phyloP scores from a whole-genome alignment of 2,888 invertebrate species.

The Protonemura montana region DNA sequence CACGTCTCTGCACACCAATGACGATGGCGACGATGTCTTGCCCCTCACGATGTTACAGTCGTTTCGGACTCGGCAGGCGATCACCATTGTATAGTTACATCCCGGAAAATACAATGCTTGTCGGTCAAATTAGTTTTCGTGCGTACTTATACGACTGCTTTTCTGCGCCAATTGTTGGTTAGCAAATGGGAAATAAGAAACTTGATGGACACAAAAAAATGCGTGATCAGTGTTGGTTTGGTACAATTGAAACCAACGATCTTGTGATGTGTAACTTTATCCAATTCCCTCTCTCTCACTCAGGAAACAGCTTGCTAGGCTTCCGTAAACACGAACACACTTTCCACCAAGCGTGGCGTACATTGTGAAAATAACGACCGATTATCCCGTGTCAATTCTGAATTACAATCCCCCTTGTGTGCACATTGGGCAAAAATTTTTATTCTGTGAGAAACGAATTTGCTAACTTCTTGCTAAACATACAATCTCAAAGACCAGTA shows the following conservation, averaged over 20 bases:
- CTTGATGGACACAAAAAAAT: neutral
- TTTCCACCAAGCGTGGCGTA: conserved; percentile 5
- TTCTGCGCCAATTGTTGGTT: neutral
- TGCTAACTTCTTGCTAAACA: neutral
- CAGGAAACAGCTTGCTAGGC: neutral
- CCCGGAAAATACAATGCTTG: neutral
- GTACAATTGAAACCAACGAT: neutral
- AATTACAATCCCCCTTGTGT: neutral
- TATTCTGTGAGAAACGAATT: neutral
- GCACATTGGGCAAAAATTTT: neutral
- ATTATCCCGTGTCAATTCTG: neutral
- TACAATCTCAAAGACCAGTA: neutral
- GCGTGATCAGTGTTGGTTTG: neutral
- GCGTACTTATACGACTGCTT: neutral
- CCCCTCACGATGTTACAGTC: neutral
- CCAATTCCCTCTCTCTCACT: neutral
- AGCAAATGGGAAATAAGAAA: neutral
- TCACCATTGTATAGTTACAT: neutral
- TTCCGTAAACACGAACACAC: conserved; percentile 7
- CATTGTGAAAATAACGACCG: neutral
- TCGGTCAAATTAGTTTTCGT: neutral
- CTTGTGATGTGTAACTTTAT: neutral
- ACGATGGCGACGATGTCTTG: neutral
- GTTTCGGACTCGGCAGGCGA: neutral
- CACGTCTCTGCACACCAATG: neutral